Evolutionary conservation across 53 echinoderm and acorn worm genomes (phyloP).

Genomic region (Temnopleurus reevesii): DNA sequence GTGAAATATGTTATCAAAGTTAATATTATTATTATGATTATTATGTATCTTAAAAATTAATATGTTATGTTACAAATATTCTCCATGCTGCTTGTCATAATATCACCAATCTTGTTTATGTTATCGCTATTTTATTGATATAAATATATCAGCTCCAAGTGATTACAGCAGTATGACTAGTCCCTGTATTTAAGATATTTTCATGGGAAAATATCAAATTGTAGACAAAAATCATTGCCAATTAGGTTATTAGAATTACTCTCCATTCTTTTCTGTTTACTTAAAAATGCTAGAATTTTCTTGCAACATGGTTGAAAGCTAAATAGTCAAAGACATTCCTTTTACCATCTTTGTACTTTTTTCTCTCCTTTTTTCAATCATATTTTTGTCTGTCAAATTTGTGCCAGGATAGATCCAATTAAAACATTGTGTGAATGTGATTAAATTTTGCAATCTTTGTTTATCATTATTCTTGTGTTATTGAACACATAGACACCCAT

Average conservation of each 20-base stretch:
- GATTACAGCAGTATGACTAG: not conserved
- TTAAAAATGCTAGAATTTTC: not conserved
- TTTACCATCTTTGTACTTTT: not conserved
- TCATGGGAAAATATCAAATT: not conserved
- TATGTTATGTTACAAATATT: not conserved
- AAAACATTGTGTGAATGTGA: slow-evolving; percentile 56
- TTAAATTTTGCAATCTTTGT: not conserved
- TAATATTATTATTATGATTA: no score
- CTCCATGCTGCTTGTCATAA: slow-evolving; percentile 10
- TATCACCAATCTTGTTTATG: not conserved
- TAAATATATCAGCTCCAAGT: not conserved
- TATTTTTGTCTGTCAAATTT: slow-evolving; percentile 27
- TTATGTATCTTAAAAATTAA: not conserved
- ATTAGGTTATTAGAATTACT: not conserved
- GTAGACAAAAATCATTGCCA: not conserved
- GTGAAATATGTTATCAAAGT: not conserved
- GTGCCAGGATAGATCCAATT: slow-evolving; percentile 52
- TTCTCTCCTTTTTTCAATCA: not conserved
- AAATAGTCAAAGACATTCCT: slow-evolving; percentile 46
- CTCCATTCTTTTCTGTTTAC: not conserved
- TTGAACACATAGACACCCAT: no score
- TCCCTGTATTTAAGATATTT: not conserved
- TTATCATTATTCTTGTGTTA: no score
- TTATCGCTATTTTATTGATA: not conserved
- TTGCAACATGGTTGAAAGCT: not conserved